Base-by-base conservation (phyloP, 2,888 invertebrate genomes). In the Sminthurinus aureus region DNA sequence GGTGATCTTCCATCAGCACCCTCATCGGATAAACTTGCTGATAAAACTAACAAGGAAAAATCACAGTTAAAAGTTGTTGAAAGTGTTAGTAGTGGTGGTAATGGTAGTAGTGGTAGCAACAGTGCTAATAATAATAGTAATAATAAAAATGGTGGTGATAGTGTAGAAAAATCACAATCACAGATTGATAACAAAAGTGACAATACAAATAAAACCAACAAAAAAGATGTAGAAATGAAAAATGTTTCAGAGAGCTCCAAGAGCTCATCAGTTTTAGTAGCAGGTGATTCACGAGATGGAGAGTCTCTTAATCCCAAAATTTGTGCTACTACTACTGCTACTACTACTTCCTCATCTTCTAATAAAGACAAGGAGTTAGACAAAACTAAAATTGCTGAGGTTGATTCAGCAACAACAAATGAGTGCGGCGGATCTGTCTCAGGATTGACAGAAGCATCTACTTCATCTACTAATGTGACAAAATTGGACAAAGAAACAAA, bases 181-280 rank as follows among this genome's bases (percentile, higher is more conserved):
- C 13, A 52, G 76, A n/a, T 22, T 38, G 51, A 6, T 20, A 4
- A 51, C 18, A 79, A 58, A 13, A 58, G 58, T 51, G 52, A 22
- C 58, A 20, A 76, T 58, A 13, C 52, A 22, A 13, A 20, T 18
- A 38, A 76, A 38, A 50, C 50, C 51, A 77, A 20, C 79, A 15
- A 80, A 50, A 52, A 67, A 15, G 50, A 80, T 71, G 52, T 18
- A 69, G 26, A 80, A 71, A 67, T 38, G 79, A 80, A 9, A n/a
- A 15, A 18, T 50, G n/a, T 67, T 0, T 20, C 9, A 22, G n/a
- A 20, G 8, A 67, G 20, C 18, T 11, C 15, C 6, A n/a, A 20
- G 20, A 67, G 22, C 20, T 67, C 9, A 67, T 11, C 15, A 22
- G n/a, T 6, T 11, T 3, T 20, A 67, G 22, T 67, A n/a, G 1